A percentile compares a stretch with the other conserved stretches of the same genome.
Conservation (phyloP, 1,140 invertebrate species). For the Steinernema feltiae region DNA sequence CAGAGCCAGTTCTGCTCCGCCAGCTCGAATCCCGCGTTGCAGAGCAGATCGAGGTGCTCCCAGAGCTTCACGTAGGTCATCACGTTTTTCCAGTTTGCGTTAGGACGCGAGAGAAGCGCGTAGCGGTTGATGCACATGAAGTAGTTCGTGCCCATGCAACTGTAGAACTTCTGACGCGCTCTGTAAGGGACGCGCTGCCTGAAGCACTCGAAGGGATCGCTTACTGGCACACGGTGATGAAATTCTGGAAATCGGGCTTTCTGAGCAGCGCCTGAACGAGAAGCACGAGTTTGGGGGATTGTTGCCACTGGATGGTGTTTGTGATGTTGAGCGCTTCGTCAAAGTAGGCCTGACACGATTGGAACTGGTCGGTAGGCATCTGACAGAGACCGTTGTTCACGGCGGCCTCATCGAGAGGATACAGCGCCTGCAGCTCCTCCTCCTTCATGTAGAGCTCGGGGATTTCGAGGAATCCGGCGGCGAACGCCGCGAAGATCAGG, state of each 20-base stretch:
- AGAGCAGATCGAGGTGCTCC: not conserved
- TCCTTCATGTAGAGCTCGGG: not conserved
- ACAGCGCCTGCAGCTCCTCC: not conserved
- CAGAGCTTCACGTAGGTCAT: not conserved
- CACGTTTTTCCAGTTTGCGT: not conserved
- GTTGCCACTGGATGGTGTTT: not conserved
- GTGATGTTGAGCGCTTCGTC: not conserved
- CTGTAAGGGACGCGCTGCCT: no score
- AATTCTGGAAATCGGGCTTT: not conserved
- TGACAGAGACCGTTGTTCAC: not conserved
- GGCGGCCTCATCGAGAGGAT: not conserved
- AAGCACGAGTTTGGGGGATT: not conserved
- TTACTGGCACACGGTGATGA: not conserved
- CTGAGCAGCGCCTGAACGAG: not conserved
- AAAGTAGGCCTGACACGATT: not conserved
- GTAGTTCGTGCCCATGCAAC: not conserved
- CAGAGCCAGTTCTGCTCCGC: not conserved
- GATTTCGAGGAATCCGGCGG: not conserved
- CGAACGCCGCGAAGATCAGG: not conserved
- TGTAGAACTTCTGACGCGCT: not conserved
- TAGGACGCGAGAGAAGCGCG: not conserved
- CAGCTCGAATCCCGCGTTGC: not conserved
- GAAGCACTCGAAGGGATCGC: no score
- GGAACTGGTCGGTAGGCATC: not conserved
- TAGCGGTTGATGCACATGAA: not conserved